A percentile compares a stretch with the other conserved stretches of the same genome.
phyloP scores from a whole-genome alignment of 1,140 invertebrate genomes.

The Bombus impatiens region DNA sequence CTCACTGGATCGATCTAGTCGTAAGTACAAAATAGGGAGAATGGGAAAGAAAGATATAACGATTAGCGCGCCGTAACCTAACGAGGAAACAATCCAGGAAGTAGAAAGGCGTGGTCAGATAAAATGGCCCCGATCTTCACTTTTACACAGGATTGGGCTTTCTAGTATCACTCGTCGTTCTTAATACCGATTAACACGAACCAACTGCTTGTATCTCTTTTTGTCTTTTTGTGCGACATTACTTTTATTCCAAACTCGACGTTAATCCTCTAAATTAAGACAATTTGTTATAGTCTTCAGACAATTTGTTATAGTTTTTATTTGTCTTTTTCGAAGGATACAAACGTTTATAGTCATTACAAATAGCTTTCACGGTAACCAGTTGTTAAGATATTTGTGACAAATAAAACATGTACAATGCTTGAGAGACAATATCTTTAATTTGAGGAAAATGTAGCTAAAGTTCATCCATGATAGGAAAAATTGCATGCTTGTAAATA shows the following conservation, averaged over 20 bases:
- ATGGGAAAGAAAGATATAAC: conserved; percentile 45
- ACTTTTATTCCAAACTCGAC: background rate
- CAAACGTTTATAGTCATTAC: background rate
- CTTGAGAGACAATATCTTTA: background rate
- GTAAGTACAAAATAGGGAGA: conserved; percentile 41
- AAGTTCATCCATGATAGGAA: background rate
- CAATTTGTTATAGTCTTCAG: background rate
- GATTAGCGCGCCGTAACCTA: conserved; percentile 58
- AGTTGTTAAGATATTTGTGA: background rate
- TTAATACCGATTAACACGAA: conserved; percentile 44
- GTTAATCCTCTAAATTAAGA: background rate
- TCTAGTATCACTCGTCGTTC: conserved; percentile 5
- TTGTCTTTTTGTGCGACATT: background rate
- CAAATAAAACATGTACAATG: background rate
- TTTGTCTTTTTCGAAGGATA: background rate
- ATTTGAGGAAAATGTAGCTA: background rate
- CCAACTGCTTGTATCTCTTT: background rate
- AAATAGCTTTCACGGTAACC: background rate
- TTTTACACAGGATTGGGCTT: conserved; percentile 21
- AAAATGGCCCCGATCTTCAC: conserved; percentile 49
- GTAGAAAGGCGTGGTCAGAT: conserved; percentile 56
- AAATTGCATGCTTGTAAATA: background rate
- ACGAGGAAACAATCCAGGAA: conserved; percentile 59
- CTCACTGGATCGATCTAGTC: conserved; percentile 51
- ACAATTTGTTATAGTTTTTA: background rate